Base-by-base conservation (phyloP, 2,888 invertebrate genomes). In the Cerastis rubricosa region DNA sequence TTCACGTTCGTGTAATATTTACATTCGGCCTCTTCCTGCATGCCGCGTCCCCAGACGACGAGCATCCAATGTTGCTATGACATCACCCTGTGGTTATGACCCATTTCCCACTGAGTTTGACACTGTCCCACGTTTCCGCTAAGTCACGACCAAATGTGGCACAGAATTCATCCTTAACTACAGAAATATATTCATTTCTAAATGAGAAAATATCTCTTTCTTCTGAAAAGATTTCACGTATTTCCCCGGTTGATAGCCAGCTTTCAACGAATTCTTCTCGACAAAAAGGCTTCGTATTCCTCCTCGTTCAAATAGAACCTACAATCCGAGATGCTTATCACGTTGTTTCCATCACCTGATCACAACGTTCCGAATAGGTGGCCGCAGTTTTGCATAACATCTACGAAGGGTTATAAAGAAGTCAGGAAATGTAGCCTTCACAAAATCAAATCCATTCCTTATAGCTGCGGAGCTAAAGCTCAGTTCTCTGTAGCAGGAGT, bases 331-430 rank as follows among this genome's bases (percentile, higher is more conserved):
- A 88, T 86, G 78, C 87, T 86, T 84, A 85, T 88, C 88, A 87
- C 87, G 84, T 81, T 84, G 85, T 83, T 86, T 80, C 85, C 81
- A 87, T 88, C 89, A 88, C 88, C 87, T 84, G 89, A 88, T 88
- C 87, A 84, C 83, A 80, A 47, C 78, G 78, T 74, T 76, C 74
- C 78, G 75, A 83, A 86, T 85, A 87, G 86, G 80, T 86, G 84
- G 71, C 84, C 90, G 74, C 85, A 86, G 87, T 89, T 89, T 89
- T 89, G 88, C 89, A 90, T 91, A 88, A 90, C 87, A 89, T 87
- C 83, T 76, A 85, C 87, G 81, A 88, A 89, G 83, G 89, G 88
- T 85, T 88, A 86, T 89, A 89, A 88, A 89, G 80, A 81, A 78
- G 80, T 85, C 77, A 76, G 69, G 35, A 63, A 49, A 70, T 17